Percentiles rank a stretch among this genome's conserved stretches.
These are phyloP conservation scores for Micoletzkya japonica DNA, from an alignment of 2,888 invertebrate species.

Conservation along the genomic window DNA sequence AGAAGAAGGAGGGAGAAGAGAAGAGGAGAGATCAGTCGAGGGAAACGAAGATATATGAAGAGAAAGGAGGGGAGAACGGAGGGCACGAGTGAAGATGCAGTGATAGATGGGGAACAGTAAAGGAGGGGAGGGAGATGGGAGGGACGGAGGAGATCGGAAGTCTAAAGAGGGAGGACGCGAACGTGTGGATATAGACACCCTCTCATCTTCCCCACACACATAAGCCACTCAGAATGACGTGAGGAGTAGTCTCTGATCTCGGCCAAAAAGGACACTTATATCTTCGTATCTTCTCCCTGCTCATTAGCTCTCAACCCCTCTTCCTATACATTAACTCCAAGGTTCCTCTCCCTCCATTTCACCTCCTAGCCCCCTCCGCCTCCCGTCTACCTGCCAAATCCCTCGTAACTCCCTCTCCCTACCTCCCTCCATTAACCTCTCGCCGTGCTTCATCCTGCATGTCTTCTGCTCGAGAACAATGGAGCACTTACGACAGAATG, in stretches of 20 bases:
- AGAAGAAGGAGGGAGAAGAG: conserved; percentile 3
- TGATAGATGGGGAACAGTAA: neutral
- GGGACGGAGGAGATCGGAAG: neutral
- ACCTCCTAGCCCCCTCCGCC: too few species aligned
- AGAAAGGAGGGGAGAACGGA: neutral
- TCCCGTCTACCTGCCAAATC: too few species aligned
- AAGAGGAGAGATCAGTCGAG: neutral
- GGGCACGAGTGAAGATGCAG: neutral
- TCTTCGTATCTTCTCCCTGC: too few species aligned
- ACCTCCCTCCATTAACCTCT: too few species aligned
- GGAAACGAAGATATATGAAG: neutral
- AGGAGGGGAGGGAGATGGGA: neutral
- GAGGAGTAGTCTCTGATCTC: too few species aligned
- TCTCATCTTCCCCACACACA: neutral
- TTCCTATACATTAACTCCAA: too few species aligned
- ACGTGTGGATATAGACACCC: conserved; percentile 4
- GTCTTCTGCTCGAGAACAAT: neutral
- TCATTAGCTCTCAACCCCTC: too few species aligned
- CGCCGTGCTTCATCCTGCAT: neutral
- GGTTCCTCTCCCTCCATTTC: too few species aligned
- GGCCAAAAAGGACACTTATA: too few species aligned
- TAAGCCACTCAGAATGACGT: too few species aligned
- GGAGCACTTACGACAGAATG: conserved; percentile 8
- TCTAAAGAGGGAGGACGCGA: conserved; percentile 8
- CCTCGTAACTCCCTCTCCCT: too few species aligned